Evolutionary conservation across 2,113 vertebrate genomes (phyloP).

Genomic region (Engraulis encrasicolus): DNA sequence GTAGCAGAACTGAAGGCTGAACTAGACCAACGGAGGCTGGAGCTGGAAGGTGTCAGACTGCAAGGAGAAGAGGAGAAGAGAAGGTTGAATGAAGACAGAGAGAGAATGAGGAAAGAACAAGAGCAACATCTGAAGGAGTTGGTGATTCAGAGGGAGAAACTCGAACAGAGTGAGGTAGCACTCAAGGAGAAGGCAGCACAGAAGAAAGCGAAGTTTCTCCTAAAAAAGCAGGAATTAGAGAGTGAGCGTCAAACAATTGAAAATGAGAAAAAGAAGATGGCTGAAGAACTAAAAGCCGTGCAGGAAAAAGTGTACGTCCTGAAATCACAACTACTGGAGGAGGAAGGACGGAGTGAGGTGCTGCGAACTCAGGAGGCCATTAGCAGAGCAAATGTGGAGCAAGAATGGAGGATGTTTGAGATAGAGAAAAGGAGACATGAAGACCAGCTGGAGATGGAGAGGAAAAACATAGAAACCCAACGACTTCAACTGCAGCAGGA

Average conservation of each 20-base stretch:
- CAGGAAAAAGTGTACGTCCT: neutral
- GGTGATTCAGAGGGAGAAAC: neutral
- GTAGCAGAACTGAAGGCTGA: neutral
- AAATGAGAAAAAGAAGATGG: neutral
- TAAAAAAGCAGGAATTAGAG: neutral
- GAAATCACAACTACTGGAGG: neutral
- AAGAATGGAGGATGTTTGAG: neutral
- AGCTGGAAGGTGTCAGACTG: neutral
- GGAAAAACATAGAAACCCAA: neutral
- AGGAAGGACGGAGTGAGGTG: neutral
- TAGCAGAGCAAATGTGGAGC: neutral
- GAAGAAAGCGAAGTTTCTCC: neutral
- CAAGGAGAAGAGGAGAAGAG: neutral
- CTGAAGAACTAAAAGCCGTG: neutral
- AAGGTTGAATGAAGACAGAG: neutral
- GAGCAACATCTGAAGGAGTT: neutral
- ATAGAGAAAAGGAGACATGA: neutral
- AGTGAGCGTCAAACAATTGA: neutral
- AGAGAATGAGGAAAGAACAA: neutral
- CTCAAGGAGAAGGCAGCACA: neutral
- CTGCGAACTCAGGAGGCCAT: neutral
- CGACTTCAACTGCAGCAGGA: too few species aligned
- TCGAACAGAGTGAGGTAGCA: neutral
- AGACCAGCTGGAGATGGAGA: neutral
- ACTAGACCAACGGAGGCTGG: neutral